phyloP scores from a whole-genome alignment of 2,113 vertebrate genomes.

The Corynorhinus townsendii region DNA sequence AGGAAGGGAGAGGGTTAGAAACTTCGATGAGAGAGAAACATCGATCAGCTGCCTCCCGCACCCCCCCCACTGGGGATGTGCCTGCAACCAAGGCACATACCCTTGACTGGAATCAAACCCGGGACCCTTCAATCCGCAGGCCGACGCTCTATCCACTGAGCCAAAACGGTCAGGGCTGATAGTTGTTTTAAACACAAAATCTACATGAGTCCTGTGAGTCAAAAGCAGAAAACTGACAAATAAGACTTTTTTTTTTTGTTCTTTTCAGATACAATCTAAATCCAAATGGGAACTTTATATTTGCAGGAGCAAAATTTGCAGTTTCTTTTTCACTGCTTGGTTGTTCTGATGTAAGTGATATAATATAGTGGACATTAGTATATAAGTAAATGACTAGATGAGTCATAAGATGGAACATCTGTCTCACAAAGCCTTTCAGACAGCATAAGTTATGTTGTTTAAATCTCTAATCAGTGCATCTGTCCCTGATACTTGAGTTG shows the following conservation, averaged over 20 bases:
- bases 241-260: constrained; percentile 61
- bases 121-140: no score
- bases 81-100: no score
- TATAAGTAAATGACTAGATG: constrained; percentile 56
- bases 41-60: no score
- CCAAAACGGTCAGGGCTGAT: neutral
- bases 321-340: constrained; percentile 16
- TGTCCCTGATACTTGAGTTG: constrained; percentile 62
- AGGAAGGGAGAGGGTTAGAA: no score
- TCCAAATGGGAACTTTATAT: constrained; percentile 45
- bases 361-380: constrained; percentile 51
- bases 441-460: constrained; percentile 41
- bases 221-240: constrained; percentile 50
- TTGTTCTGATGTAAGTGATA: constrained; percentile 44
- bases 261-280: constrained; percentile 44
- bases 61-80: no score
- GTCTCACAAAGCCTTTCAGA: constrained; percentile 55
- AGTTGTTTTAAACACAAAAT: constrained; percentile 60
- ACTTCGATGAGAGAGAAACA: no score
- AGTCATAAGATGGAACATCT: constrained; percentile 62
- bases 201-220: constrained; percentile 56
- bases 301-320: constrained; percentile 35
- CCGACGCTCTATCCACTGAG: no score
- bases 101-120: no score
- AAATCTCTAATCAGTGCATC: constrained; percentile 72